Evolutionary conservation across 1,140 invertebrate genomes (phyloP).

Genomic region (Amyelois transitella): DNA sequence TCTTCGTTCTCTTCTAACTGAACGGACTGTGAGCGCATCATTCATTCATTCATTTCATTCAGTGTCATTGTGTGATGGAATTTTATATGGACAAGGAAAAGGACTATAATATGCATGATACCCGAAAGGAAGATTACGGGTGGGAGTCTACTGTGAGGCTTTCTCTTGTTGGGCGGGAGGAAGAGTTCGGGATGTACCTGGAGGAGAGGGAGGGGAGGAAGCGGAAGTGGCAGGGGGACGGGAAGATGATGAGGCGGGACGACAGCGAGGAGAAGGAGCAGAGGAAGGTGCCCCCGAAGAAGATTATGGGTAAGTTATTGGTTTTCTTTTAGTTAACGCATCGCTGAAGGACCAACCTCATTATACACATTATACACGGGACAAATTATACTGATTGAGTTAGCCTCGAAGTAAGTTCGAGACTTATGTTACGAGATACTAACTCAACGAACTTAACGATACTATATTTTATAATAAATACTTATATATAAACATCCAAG

Average conservation of each 20-base stretch:
- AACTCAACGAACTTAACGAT: no score
- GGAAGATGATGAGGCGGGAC: slow-evolving; percentile 51
- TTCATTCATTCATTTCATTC: slow-evolving; percentile 53
- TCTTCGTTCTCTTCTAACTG: slow-evolving; percentile 88
- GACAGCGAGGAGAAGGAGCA: slow-evolving; percentile 53
- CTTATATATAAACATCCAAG: no score
- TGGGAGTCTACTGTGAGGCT: slow-evolving; percentile 59
- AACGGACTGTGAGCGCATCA: slow-evolving; percentile 6
- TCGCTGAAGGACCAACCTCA: no score
- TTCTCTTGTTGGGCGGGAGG: slow-evolving; percentile 46
- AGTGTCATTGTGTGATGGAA: slow-evolving; percentile 62
- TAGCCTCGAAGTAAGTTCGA: no score
- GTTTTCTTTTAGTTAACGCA: neutral
- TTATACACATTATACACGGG: no score
- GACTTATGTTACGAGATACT: no score
- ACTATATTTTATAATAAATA: no score
- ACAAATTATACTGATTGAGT: no score
- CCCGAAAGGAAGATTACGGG: slow-evolving; percentile 46
- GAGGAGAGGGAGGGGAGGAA: slow-evolving; percentile 52
- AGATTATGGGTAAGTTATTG: slow-evolving; percentile 59
- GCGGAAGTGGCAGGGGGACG: slow-evolving; percentile 55
- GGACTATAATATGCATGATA: slow-evolving; percentile 61
- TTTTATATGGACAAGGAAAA: slow-evolving; percentile 27
- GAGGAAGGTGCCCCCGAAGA: slow-evolving; percentile 60
- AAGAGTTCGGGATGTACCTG: slow-evolving; percentile 57